Base-by-base conservation (phyloP, 1,140 invertebrate species). In the Thrips palmi region DNA sequence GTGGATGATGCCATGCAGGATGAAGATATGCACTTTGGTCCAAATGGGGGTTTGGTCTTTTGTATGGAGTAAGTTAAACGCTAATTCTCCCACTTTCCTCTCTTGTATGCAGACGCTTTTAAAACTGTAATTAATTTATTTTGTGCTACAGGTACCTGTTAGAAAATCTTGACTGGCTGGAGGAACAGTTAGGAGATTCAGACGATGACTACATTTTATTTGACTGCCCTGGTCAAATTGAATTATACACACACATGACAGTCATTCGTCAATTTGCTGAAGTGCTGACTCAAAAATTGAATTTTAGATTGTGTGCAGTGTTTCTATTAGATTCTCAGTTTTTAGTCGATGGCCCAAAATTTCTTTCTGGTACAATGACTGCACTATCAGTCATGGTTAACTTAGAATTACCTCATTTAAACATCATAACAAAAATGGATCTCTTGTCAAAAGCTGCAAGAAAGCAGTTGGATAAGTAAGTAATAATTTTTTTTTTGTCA, bases 191-290 rank as follows among this genome's bases (percentile, higher is more conserved):
- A 10, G 74, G 71, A 10, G 67, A 69, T 10, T 54, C 59, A 19
- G 67, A 71, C 2, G 77, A 85, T 43, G 93, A 97, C 60, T 98
- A 97, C 53, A 75, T 97, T 35, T 60, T 99, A n/a, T 97, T 99
- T 57, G 94, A 98, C 63, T 97, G 92, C 58, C 93, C 94, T 8
- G 93, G 94, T 3, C 94, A 98, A 68, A 93, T 99, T 45, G 96
- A 99, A 60, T 61, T 99, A 0, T 98, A 97, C 56, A 96, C 89
- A 20, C 93, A 98, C 58, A 69, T 98, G 52, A 77, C 81, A 32
- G 76, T 89, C 10, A 89, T 97, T 55, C 70, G 70, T 45, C 70
- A 77, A 45, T 58, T 97, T 19, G 80, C 92, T 1, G 69, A 77
- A 21, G 58, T 70, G n/a, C 60, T 97, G n/a, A n/a, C n/a, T n/a